These are phyloP conservation scores for Halichondria panicea DNA, from an alignment of 37 sponge, comb jelly and placozoan species.

Conservation along the genomic window DNA sequence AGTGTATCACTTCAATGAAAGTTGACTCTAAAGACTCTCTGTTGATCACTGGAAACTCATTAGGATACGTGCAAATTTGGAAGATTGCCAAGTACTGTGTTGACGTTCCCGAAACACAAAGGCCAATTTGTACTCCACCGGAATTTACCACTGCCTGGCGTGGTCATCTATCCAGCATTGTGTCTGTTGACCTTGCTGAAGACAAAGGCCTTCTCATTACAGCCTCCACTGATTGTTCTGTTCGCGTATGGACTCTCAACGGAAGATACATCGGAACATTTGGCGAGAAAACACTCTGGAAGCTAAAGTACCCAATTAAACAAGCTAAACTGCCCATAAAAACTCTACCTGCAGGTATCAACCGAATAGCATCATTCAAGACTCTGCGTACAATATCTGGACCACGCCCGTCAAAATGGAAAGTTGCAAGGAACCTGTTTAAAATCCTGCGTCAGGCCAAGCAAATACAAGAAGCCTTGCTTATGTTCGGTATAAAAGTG, in stretches of 20 bases:
- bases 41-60: constrained; percentile 70
- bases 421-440: constrained; percentile 39
- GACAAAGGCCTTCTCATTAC: constrained; percentile 65
- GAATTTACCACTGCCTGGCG: constrained; percentile 42
- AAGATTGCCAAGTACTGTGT: constrained; percentile 70
- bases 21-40: constrained; percentile 20
- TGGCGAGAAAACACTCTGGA: constrained; percentile 73
- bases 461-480: not conserved
- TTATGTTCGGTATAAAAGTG: not conserved
- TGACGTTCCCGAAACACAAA: not conserved
- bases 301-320: constrained; percentile 34
- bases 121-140: constrained; percentile 28
- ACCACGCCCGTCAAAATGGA: constrained; percentile 73
- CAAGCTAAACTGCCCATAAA: constrained; percentile 29
- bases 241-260: constrained; percentile 71
- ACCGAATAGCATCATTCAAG: constrained; percentile 46
- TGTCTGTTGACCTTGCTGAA: constrained; percentile 63
- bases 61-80: constrained; percentile 83
- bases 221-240: constrained; percentile 75
- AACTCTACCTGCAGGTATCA: constrained; percentile 46
- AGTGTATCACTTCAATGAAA: constrained; percentile 51
- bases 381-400: constrained; percentile 65
- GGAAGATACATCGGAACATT: constrained; percentile 91
- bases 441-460: constrained; percentile 10
- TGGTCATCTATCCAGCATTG: constrained; percentile 57